Evolutionary conservation across 2,888 invertebrate species (phyloP).

Genomic region (Chrysolina haemoptera): DNA sequence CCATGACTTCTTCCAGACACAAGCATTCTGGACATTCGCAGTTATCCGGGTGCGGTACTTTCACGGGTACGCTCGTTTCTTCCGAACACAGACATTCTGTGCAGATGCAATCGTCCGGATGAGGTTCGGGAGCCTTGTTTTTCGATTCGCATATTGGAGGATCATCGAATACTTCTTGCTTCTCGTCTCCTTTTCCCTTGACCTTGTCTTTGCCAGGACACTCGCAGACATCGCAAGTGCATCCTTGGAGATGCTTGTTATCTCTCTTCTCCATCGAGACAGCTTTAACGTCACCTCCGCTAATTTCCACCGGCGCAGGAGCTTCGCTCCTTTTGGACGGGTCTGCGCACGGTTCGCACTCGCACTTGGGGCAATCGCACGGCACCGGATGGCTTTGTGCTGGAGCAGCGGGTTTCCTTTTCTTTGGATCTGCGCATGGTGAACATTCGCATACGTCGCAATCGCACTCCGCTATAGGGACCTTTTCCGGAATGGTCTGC

Average conservation of each 20-base stretch:
- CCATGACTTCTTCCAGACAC: constrained; percentile 18
- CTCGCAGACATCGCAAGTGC: too few species aligned
- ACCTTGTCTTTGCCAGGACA: too few species aligned
- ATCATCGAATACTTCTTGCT: too few species aligned
- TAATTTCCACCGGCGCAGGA: not conserved
- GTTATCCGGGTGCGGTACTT: constrained; percentile 37
- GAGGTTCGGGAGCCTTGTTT: constrained; percentile 1
- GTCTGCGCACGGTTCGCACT: constrained; percentile 43
- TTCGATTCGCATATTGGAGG: too few species aligned
- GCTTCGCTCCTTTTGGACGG: constrained; percentile 16
- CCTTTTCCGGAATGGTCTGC: constrained; percentile 14
- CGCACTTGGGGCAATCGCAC: constrained; percentile 31
- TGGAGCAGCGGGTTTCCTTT: constrained; percentile 16
- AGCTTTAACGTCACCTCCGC: not conserved
- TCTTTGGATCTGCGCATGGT: constrained; percentile 41
- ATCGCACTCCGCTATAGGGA: constrained; percentile 29
- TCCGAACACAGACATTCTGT: constrained; percentile 38
- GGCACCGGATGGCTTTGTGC: constrained; percentile 10
- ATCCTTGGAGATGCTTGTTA: too few species aligned
- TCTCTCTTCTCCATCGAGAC: not conserved
- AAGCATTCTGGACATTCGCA: constrained; percentile 31
- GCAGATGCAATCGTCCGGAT: constrained; percentile 47
- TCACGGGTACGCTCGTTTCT: not conserved
- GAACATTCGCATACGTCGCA: constrained; percentile 38
- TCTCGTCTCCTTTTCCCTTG: too few species aligned